A percentile compares a stretch with the other conserved stretches of the same genome.
These are phyloP conservation scores for Falco biarmicus DNA, from an alignment of 2,797 vertebrate genomes.

Conservation along the genomic window DNA sequence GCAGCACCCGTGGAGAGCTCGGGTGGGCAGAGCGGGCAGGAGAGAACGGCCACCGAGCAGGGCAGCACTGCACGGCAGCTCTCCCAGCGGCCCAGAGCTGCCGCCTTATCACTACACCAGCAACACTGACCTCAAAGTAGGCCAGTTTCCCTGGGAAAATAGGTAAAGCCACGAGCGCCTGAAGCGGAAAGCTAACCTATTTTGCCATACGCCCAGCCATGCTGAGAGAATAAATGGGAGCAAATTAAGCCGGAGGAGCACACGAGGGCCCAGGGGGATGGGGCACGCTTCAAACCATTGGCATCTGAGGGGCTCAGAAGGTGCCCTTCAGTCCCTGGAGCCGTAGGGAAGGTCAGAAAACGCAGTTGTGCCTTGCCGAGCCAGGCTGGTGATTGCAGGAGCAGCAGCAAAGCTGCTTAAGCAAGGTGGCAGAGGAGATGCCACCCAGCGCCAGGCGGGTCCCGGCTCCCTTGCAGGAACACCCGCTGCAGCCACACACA, in stretches of 20 bases:
- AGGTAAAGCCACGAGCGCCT: conserved; percentile 39
- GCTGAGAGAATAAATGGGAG: neutral
- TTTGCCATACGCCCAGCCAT: conserved; percentile 26
- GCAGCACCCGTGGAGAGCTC: neutral
- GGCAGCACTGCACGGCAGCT: neutral
- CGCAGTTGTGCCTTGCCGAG: fast-evolving
- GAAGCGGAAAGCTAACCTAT: conserved; percentile 64
- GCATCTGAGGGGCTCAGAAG: neutral
- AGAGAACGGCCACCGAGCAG: neutral
- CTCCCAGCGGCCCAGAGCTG: neutral
- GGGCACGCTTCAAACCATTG: neutral
- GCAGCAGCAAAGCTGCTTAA: neutral
- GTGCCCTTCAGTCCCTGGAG: neutral
- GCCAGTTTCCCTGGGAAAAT: conserved; percentile 69
- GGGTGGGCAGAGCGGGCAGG: neutral
- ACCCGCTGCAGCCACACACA: fast-evolving
- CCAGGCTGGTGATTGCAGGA: neutral
- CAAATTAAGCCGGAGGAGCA: neutral
- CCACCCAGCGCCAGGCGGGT: fast-evolving
- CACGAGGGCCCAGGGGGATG: fast-evolving
- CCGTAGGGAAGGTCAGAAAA: neutral
- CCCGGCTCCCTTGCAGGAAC: neutral
- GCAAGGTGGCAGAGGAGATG: fast-evolving
- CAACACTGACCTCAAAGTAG: conserved; percentile 70
- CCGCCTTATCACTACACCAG: neutral